phyloP scores from a whole-genome alignment of 30 jellyfish, hydroid and myxozoan genomes.

The Hydractinia symbiolongicarpus region DNA sequence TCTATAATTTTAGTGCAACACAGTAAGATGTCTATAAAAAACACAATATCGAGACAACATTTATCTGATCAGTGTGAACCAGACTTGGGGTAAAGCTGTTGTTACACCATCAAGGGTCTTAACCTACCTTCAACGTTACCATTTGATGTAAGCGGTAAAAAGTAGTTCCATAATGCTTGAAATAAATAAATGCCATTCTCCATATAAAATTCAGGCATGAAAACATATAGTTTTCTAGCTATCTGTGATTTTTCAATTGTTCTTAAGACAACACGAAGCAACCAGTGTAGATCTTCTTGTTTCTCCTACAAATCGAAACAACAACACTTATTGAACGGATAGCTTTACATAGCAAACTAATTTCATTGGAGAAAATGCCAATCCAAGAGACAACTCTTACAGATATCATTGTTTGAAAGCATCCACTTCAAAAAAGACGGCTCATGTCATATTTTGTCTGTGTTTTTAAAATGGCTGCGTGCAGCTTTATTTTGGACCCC shows the following conservation, averaged over 20 bases:
- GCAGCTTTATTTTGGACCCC: too few relatives aligned
- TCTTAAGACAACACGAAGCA: constrained; percentile 44
- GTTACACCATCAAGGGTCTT: background rate
- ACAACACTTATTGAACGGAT: background rate
- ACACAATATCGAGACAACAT: too few relatives aligned
- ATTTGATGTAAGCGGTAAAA: constrained; percentile 69
- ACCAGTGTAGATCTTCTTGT: constrained; percentile 89
- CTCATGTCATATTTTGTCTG: too few relatives aligned
- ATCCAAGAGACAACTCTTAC: too few relatives aligned
- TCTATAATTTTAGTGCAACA: too few relatives aligned
- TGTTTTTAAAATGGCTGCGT: too few relatives aligned
- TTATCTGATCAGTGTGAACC: too few relatives aligned
- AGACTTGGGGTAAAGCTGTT: too few relatives aligned
- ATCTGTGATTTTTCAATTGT: constrained; percentile 45
- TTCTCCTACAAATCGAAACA: constrained; percentile 42
- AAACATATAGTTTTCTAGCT: constrained; percentile 65
- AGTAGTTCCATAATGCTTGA: constrained; percentile 88
- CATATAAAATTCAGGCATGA: constrained; percentile 77
- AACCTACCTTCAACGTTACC: constrained; percentile 46
- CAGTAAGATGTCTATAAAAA: too few relatives aligned
- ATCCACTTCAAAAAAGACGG: background rate
- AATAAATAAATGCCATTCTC: constrained; percentile 73
- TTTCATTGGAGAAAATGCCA: background rate
- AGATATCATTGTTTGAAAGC: background rate
- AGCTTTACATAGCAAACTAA: background rate